phyloP scores from a whole-genome alignment of 2,888 invertebrate species.

The Melipona bicolor region DNA sequence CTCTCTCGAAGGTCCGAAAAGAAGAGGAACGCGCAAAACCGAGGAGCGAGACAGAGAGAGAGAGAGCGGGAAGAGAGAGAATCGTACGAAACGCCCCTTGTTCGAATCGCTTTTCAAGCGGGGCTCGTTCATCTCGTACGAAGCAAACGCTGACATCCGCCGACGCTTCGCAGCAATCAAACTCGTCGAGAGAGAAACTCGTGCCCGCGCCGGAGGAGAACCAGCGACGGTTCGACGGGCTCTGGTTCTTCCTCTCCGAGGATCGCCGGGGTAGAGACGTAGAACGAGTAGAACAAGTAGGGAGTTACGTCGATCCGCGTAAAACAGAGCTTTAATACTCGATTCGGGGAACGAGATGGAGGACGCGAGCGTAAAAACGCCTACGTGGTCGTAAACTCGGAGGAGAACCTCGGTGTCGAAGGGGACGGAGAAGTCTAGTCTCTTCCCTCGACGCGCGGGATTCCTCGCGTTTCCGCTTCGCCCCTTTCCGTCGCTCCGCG shows the following conservation, averaged over 20 bases:
- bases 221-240: conserved; percentile 21
- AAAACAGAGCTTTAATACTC: conserved; percentile 72
- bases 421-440: conserved; percentile 35
- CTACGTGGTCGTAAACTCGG: conserved; percentile 66
- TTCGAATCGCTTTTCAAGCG: conserved; percentile 43
- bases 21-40: not conserved
- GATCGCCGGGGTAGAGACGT: not conserved
- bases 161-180: conserved; percentile 69
- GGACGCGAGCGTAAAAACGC: conserved; percentile 65
- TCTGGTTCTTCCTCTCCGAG: conserved; percentile 46
- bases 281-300: not conserved
- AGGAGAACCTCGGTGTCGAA: conserved; percentile 28
- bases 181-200: conserved; percentile 54
- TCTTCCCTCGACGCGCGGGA: conserved; percentile 20
- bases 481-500: not conserved
- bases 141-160: conserved; percentile 54
- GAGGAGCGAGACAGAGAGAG: not conserved
- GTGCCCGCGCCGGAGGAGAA: conserved; percentile 11
- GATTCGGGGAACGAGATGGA: conserved; percentile 46
- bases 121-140: conserved; percentile 53
- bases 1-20: not conserved
- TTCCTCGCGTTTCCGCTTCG: conserved; percentile 33
- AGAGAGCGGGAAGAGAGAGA: not conserved
- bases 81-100: conserved; percentile 38
- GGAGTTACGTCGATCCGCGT: conserved; percentile 48